Evolutionary conservation across 1,140 invertebrate genomes (phyloP).

Genomic region (Sycobia sp.): DNA sequence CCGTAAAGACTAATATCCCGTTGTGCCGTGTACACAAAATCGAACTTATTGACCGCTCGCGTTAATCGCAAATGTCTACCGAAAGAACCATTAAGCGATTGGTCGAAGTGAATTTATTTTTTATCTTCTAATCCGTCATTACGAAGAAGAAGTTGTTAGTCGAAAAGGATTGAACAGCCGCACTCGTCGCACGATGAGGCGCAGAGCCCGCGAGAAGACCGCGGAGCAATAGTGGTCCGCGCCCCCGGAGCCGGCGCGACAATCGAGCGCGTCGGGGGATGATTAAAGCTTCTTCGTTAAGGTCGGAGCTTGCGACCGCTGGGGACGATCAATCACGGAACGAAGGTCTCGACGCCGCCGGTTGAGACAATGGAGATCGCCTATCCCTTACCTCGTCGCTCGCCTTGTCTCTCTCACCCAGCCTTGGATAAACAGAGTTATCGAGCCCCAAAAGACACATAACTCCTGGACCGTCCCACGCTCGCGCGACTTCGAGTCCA

Average conservation of each 20-base stretch:
- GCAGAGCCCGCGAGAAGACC: background rate
- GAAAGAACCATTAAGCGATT: no score
- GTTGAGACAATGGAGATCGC: no score
- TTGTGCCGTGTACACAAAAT: no score
- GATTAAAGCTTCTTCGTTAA: constrained; percentile 21
- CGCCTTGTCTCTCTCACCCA: background rate
- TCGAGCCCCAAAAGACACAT: constrained; percentile 51
- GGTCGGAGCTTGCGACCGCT: background rate
- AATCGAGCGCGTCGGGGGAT: constrained; percentile 24
- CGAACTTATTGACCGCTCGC: no score
- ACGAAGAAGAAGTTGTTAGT: no score
- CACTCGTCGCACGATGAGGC: background rate
- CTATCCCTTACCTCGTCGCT: no score
- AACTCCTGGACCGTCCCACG: constrained; percentile 38
- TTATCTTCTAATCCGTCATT: no score
- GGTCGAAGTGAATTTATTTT: no score
- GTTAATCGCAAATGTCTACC: no score
- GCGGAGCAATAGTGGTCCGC: background rate
- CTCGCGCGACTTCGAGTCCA: no score
- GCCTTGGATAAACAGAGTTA: constrained; percentile 46
- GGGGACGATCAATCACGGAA: constrained; percentile 38
- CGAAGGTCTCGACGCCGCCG: constrained; percentile 30
- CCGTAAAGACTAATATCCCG: no score
- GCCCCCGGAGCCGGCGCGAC: constrained; percentile 1
- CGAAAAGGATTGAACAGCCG: no score